Evolutionary conservation across 2,888 invertebrate species (phyloP).

Genomic region (Tribolium freemani): DNA sequence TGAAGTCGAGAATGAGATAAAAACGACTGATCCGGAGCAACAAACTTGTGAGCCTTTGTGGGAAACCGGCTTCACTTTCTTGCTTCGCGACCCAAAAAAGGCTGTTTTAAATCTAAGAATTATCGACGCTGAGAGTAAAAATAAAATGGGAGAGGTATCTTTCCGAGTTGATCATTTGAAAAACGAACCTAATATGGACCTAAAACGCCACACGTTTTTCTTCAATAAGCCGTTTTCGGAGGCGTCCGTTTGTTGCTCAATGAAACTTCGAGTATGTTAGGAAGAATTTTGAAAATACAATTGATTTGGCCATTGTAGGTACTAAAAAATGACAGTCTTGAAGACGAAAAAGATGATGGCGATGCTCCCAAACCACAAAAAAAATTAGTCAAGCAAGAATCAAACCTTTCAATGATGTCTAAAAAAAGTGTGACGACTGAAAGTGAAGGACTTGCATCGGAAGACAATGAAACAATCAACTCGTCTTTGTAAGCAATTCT

Average conservation of each 20-base stretch:
- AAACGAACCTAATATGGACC: conserved; percentile 78
- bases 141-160: conserved; percentile 78
- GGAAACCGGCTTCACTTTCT: conserved; percentile 94
- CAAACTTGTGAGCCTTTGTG: conserved; percentile 91
- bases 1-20: conserved; percentile 82
- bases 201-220: conserved; percentile 82
- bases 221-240: conserved; percentile 83
- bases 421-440: not conserved
- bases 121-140: conserved; percentile 84
- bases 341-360: not conserved
- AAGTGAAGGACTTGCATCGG: not conserved
- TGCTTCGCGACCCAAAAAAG: conserved; percentile 91
- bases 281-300: not conserved
- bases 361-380: not conserved
- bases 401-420: not conserved
- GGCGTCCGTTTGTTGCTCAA: conserved; percentile 82
- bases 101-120: conserved; percentile 87
- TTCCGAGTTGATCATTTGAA: conserved; percentile 80
- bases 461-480: not conserved
- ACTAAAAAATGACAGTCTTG: conserved; percentile 9
- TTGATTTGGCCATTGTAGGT: not conserved
- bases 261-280: conserved; percentile 78
- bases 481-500: not conserved
- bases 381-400: not conserved
- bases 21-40: conserved; percentile 79